Conservation (phyloP, 2,888 invertebrate genomes). For the Dolichomitus sp. region DNA sequence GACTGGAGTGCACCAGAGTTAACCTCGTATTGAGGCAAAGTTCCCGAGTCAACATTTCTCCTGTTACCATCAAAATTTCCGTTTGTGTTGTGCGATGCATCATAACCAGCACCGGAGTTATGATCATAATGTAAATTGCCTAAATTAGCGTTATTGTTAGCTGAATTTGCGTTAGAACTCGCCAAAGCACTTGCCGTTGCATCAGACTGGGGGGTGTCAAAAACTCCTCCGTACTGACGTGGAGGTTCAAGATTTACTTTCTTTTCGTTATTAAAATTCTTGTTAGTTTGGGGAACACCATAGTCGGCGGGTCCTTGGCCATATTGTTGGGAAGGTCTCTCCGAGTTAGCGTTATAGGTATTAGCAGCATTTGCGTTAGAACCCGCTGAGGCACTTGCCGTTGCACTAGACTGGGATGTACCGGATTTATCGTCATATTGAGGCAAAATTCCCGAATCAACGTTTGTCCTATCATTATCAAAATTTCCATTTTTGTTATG, state of each 20-base stretch:
- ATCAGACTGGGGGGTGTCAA: slow-evolving; percentile 29
- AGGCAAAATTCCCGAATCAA: neutral
- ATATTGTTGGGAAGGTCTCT: neutral
- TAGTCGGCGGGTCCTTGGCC: neutral
- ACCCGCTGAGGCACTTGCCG: neutral
- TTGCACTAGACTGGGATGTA: neutral
- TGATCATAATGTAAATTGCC: neutral
- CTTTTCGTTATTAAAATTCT: neutral
- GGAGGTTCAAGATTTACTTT: neutral
- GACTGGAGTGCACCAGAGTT: neutral
- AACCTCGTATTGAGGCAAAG: neutral
- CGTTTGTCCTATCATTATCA: neutral
- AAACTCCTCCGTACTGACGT: slow-evolving; percentile 9
- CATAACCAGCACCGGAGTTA: neutral
- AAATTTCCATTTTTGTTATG: slow-evolving; percentile 1
- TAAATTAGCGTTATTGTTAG: slow-evolving; percentile 7
- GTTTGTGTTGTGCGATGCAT: neutral
- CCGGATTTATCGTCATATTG: neutral
- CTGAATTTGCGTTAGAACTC: slow-evolving; percentile 40
- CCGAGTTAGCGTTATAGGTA: neutral
- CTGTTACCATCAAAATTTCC: neutral
- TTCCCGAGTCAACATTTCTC: neutral
- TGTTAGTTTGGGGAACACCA: neutral
- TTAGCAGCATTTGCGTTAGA: slow-evolving; percentile 18
- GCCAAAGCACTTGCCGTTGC: slow-evolving; percentile 55